Evolutionary conservation across 2,888 invertebrate species (phyloP), one percentile per base, ranked within the genome.

Genomic region (Cephalotes varians): DNA sequence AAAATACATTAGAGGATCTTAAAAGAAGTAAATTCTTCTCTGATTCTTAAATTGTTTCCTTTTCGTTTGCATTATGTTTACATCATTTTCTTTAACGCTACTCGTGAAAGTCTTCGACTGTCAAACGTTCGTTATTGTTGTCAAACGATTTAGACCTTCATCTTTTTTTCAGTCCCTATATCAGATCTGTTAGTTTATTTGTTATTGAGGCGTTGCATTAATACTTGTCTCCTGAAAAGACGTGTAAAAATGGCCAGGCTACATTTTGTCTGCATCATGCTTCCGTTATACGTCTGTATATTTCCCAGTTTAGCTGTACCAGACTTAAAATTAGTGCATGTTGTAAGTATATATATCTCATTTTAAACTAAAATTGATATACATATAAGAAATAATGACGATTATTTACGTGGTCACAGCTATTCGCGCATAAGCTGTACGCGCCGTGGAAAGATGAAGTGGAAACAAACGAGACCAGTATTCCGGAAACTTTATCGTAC

Each of bases 391-490:
- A 60, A 37, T 60, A 34, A n/a, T 58, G 1, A 18, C 34, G n/a
- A 60, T 37, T 1, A 40, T 34, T 21, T 12, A 47, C 44, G n/a
- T 51, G 47, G 1, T 83, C 83, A 1, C 86, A 92, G 92, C 58
- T 92, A 6, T 92, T 91, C 37, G 83, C 90, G 5, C 92, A 92
- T 77, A 91, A 92, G 65, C 76, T 90, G 18, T 89, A 90, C 28
- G 88, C 91, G 18, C 91, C 92, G n/a, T 71, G 88, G 31, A 40
- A 73, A 58, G 74, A 85, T 44, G 12, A 85, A 34, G 69, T 40
- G 44, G 58, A 54, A 37, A 85, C 10, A 31, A 74, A 74, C 15
- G 64, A 56, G 7, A 76, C 69, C 21, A 65, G 10, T 76, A 83
- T 86, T 77, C 90, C 79, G 51, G 81, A 37, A 40, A 86, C 40